Conservation (phyloP, 2,113 vertebrate genomes). For the Equus przewalskii region DNA sequence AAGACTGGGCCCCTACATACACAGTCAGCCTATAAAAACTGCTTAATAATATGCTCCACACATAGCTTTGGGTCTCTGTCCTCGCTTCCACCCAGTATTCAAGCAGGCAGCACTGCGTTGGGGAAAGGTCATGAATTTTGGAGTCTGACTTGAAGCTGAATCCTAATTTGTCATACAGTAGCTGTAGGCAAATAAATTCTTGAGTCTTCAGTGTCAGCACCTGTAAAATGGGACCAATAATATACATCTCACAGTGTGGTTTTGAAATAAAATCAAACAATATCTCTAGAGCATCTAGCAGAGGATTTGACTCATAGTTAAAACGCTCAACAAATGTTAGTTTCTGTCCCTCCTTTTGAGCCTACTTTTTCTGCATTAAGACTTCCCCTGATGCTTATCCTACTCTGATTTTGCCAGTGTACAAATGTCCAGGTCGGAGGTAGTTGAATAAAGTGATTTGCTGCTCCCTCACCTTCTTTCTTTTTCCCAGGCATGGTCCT, state of each 20-base stretch:
- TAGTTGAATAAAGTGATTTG: not conserved
- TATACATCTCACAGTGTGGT: not conserved
- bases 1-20: not conserved
- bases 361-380: not conserved
- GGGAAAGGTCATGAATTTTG: not conserved
- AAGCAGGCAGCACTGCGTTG: not conserved
- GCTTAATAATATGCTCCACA: not conserved
- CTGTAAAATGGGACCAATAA: not conserved
- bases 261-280: slow-evolving; percentile 37
- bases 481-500: not conserved
- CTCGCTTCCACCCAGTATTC: not conserved
- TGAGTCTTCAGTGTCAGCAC: not conserved
- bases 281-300: not conserved
- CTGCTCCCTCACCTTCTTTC: not conserved
- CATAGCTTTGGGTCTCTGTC: not conserved
- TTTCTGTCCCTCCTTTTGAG: not conserved
- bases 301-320: slow-evolving; percentile 31
- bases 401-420: not conserved
- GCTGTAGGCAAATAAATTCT: not conserved
- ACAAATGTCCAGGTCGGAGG: not conserved
- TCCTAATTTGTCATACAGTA: not conserved
- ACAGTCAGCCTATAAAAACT: not conserved
- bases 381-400: not conserved
- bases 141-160: not conserved
- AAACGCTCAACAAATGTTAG: slow-evolving; percentile 11